A percentile compares a stretch with the other conserved stretches of the same genome.
Evolutionary conservation across 2,113 vertebrate species (phyloP).

Genomic region (Phodopus roborovskii): DNA sequence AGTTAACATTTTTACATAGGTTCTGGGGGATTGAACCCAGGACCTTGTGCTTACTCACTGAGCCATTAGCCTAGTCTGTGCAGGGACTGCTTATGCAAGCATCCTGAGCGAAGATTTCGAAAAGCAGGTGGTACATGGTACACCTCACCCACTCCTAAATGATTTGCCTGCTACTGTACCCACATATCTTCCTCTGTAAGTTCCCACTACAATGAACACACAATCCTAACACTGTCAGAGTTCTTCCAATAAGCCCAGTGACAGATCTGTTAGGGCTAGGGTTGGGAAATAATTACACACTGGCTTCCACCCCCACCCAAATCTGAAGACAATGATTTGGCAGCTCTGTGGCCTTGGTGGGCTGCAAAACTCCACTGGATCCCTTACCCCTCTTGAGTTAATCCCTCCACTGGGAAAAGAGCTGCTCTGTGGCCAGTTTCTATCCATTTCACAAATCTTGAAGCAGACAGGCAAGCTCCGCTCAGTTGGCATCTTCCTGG

Average conservation of each 20-base stretch:
- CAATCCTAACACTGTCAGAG: accelerated
- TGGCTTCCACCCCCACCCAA: neutral
- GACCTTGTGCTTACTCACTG: neutral
- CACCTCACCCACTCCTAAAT: neutral
- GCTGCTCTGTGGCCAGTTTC: neutral
- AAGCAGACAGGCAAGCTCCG: neutral
- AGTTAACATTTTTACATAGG: neutral
- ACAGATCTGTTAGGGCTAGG: neutral
- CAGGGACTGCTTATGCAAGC: neutral
- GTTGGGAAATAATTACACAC: neutral
- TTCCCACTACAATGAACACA: too few relatives aligned
- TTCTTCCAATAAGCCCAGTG: neutral
- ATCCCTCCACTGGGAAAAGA: neutral
- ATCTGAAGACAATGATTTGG: accelerated
- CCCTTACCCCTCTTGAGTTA: neutral
- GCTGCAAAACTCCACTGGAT: neutral
- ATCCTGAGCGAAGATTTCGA: neutral
- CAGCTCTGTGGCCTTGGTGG: accelerated
- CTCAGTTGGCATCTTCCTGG: neutral
- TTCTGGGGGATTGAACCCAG: neutral
- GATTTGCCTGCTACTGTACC: neutral
- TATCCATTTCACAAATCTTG: neutral
- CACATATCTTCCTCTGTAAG: neutral
- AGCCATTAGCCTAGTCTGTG: neutral
- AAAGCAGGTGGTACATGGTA: neutral